Conservation (phyloP, 30 jellyfish, hydroid and myxozoan species). For the Nemopilema nomurai region DNA sequence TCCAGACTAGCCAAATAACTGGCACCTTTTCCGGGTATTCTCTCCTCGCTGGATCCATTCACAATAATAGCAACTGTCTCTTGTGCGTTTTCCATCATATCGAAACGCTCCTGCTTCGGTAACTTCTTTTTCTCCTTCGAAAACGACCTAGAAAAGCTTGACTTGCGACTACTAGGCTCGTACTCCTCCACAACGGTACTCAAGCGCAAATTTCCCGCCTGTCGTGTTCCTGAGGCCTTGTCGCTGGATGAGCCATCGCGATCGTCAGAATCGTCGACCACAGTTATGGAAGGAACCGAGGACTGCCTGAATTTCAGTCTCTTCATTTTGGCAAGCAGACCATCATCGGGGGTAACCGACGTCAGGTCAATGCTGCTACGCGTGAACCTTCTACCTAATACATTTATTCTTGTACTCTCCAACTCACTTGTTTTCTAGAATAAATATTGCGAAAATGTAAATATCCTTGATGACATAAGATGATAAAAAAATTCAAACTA, state of each 20-base stretch:
- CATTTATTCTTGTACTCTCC: slow-evolving; percentile 19
- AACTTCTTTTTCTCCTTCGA: slow-evolving; percentile 20
- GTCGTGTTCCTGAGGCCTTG: slow-evolving; percentile 26
- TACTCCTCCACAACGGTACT: slow-evolving; percentile 71
- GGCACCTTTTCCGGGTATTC: neutral
- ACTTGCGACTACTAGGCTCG: slow-evolving; percentile 59
- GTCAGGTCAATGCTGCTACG: slow-evolving; percentile 75
- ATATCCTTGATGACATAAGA: neutral
- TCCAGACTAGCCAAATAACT: neutral
- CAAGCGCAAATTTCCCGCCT: slow-evolving; percentile 28
- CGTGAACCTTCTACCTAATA: slow-evolving; percentile 49
- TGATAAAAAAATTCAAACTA: neutral
- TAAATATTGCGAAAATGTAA: too few species aligned
- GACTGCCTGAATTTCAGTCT: slow-evolving; percentile 29
- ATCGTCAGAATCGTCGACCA: slow-evolving; percentile 19
- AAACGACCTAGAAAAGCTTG: slow-evolving; percentile 44
- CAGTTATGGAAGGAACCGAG: slow-evolving; percentile 54
- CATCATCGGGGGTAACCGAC: slow-evolving; percentile 35
- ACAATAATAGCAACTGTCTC: neutral
- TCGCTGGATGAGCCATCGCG: slow-evolving; percentile 30
- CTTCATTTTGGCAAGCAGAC: slow-evolving; percentile 22
- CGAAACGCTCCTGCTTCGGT: slow-evolving; percentile 53
- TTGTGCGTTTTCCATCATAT: neutral
- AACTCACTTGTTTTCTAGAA: neutral
- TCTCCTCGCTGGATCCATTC: neutral